Base-by-base conservation (phyloP, 2,113 vertebrate species). In the Haemorhous mexicanus region DNA sequence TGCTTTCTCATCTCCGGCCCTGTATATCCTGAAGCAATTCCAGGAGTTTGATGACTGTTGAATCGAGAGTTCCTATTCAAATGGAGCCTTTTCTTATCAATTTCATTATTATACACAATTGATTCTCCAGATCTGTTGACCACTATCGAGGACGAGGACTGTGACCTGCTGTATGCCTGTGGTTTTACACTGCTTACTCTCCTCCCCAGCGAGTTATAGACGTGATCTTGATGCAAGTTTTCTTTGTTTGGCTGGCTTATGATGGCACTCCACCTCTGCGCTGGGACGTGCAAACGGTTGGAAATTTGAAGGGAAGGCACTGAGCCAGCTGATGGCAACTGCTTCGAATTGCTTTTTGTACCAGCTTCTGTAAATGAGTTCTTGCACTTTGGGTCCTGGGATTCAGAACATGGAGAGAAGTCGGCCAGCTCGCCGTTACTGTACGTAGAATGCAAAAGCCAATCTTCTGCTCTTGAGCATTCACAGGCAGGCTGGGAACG, bases 391-490 rank as follows among this genome's bases (percentile, higher is more conserved):
- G 84, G 41, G 73, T 97, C 97, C 84, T 97, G 96, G 33, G 89
- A 39, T 16, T 98, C 97, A 26, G 98, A 94, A 80, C 94, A 98
- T 0, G 97, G 96, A 73, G 98, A 96, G 83, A 99, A 99, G 94
- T 98, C 98, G 0, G 98, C 97, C 66, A 99, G 97, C 95, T 99
- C 99, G 3, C 99, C 98, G 0, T 99, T 99, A 94, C 99, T 99
- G 89, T 99, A 99, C 0, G 98, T 98, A n/a, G 99, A 98, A 89
- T 99, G 98, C 90, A 99, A 97, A 94, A 98, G 93, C 99, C 99
- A 99, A n/a, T 99, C 98, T 35, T 99, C 98, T 68, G 92, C 46
- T 77, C 98, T 98, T 69, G 98, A 95, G 56, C 82, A 80, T 59
- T 97, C 96, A 49, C 70, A 77, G 67, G 58, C 47, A 76, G 91